Conservation (phyloP, 2,888 invertebrate genomes). For the Poecilus cupreus region DNA sequence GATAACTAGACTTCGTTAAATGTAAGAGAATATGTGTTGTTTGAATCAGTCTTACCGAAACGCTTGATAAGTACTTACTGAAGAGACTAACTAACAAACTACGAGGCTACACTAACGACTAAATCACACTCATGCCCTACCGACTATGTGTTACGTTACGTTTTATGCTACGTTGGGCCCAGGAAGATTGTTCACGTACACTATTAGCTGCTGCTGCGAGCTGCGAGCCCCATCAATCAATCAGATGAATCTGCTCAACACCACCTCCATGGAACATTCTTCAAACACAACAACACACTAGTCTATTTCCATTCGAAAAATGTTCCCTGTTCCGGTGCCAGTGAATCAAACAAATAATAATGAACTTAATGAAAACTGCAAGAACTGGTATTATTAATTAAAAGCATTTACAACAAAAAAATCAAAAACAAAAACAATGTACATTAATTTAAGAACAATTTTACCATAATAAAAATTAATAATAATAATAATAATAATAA, state of each 20-base stretch:
- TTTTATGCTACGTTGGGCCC: slow-evolving; percentile 70
- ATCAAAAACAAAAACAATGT: slow-evolving; percentile 85
- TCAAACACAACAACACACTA: too few relatives aligned
- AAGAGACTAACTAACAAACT: slow-evolving; percentile 23
- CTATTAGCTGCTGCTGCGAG: background rate
- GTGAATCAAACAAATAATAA: slow-evolving; percentile 72
- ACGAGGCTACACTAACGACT: slow-evolving; percentile 69
- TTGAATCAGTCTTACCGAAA: slow-evolving; percentile 73
- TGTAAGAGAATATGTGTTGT: slow-evolving; percentile 70
- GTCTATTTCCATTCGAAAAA: too few relatives aligned
- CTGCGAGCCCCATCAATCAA: slow-evolving; percentile 27
- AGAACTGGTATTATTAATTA: slow-evolving; percentile 84
- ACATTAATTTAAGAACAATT: slow-evolving; percentile 85
- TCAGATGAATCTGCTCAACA: slow-evolving; percentile 11
- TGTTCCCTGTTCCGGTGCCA: background rate
- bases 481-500: slow-evolving; percentile 78
- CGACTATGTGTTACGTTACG: background rate
- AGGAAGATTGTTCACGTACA: slow-evolving; percentile 72
- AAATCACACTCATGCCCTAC: slow-evolving; percentile 72
- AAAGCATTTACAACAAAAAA: slow-evolving; percentile 84
- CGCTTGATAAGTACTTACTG: slow-evolving; percentile 57
- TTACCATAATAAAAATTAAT: slow-evolving; percentile 80
- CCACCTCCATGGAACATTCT: too few relatives aligned
- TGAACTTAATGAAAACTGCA: slow-evolving; percentile 80
- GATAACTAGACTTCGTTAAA: slow-evolving; percentile 66